Base-by-base conservation (phyloP, 2,113 vertebrate species). In the Diadophis punctatus region DNA sequence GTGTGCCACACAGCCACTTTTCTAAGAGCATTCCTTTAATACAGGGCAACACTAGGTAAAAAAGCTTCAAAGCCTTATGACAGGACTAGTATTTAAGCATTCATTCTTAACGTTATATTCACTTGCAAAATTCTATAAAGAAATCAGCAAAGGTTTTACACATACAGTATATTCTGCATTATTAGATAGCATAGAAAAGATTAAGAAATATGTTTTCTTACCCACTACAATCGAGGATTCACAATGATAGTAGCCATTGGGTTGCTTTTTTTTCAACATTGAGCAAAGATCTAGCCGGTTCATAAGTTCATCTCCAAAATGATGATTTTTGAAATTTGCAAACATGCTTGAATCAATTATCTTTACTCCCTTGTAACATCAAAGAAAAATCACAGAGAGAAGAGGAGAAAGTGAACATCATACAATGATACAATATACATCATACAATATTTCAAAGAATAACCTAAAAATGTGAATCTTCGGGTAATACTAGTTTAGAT, bases 251-350 rank as follows among this genome's bases (percentile, higher is more conserved):
- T 99, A 99, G 53, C 99, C 99, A 94, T 98, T 98, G 1, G 97
- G 97, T 60, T 98, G 98, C 95, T 99, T 99, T 96, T 98, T 98
- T 97, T 99, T 99, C 96, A 98, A 89, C 99, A 99, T 99, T 92
- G 99, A 99, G 95, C 99, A 99, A 95, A 99, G 98, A 96, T 99
- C 99, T 89, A 99, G 95, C 60, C 98, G 97, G 53, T 97, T 97
- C 58, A 99, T 96, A 0, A 93, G 91, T 96, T 99, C 98, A 92
- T 98, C 97, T 97, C 99, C 99, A 96, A 99, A 99, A 94, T 95
- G 97, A 95, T 97, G 96, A 96, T 96, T 96, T 93, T 97, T 92
- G 93, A 98, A 98, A 91, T 96, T 96, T 52, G 98, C 97, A 96
- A 98, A 99, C 8, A 99, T 96, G 11, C 93, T 96, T 0, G 97